Base-by-base conservation (phyloP, 2,888 invertebrate species). In the Amaurobius ferox region DNA sequence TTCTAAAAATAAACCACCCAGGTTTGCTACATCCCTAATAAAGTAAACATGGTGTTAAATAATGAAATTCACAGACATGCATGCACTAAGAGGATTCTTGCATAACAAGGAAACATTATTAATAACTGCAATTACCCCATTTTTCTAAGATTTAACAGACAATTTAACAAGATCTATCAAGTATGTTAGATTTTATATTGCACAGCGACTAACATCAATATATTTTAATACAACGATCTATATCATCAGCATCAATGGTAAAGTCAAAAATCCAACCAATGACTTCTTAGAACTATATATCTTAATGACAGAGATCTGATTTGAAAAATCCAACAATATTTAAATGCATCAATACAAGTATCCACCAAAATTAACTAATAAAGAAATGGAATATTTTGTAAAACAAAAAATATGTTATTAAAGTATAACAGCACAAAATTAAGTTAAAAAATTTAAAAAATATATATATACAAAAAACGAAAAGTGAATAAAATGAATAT, bases 131-230 rank as follows among this genome's bases (percentile, higher is more conserved):
- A 6, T 72, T 70, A 28, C 62, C 19, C 40, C 26, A 39, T 55
- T 74, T 70, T 32, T 62, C 81, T 74, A 74, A 67, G 67, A 67
- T 48, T 29, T 61, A 76, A 68, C 70, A 13, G 73, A 68, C 73
- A 68, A 74, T 55, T 29, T 74, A 62, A 80, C 35, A 71, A 79
- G 28, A 61, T 66, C 55, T 66, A 48, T 70, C 19, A 76, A 48
- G n/a, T 67, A 61, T 68, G 29, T 40, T 40, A 61, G 55, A 85
- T 48, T 48, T 68, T 74, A 66, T 85, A 72, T 55, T 85, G 70
- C 72, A 83, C 81, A 85, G 78, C 44, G 55, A 72, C 83, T 85
- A 85, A 74, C 80, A 74, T 71, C 77, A 85, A 85, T 71, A 78
- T 55, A 55, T 55, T 48, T 66, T 55, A 71, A 61, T 44, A 85